phyloP scores from a whole-genome alignment of 2,888 invertebrate genomes.

The Tetragonisca angustula region DNA sequence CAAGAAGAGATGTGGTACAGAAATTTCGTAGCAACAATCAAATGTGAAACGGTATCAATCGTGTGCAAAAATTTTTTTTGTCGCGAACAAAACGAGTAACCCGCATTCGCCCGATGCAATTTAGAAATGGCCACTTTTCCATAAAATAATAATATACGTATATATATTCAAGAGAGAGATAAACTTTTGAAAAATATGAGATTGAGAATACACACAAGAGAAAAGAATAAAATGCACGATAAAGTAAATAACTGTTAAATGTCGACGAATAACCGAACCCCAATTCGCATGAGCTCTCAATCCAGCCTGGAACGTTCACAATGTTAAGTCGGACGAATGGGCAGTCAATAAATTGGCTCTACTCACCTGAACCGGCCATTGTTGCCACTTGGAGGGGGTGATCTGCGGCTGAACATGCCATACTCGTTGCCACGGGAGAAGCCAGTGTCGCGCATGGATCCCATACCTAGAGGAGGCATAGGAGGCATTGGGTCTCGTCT shows the following conservation, averaged over 20 bases:
- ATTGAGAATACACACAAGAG: slow-evolving; percentile 43
- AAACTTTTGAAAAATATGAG: slow-evolving; percentile 47
- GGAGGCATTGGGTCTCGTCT: slow-evolving; percentile 91
- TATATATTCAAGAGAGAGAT: not conserved
- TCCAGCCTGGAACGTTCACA: slow-evolving; percentile 81
- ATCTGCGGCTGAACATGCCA: slow-evolving; percentile 93
- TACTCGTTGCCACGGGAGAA: slow-evolving; percentile 88
- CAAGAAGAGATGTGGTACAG: slow-evolving; percentile 14
- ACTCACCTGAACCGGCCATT: slow-evolving; percentile 84
- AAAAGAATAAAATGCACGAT: slow-evolving; percentile 52
- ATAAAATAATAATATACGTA: slow-evolving; percentile 7
- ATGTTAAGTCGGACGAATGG: slow-evolving; percentile 81
- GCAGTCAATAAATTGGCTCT: slow-evolving; percentile 67
- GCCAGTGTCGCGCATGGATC: slow-evolving; percentile 88
- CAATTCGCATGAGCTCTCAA: slow-evolving; percentile 82
- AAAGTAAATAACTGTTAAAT: slow-evolving; percentile 53
- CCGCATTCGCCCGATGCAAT: not conserved
- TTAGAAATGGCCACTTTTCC: slow-evolving; percentile 27
- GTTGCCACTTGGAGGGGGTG: slow-evolving; percentile 87
- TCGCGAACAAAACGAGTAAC: not conserved
- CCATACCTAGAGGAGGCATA: slow-evolving; percentile 89
- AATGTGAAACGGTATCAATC: not conserved
- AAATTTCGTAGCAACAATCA: not conserved
- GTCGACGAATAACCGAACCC: slow-evolving; percentile 77
- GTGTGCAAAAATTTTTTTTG: slow-evolving; percentile 1